Evolutionary conservation across 2,888 invertebrate species (phyloP), one percentile per base, ranked within the genome.

Genomic region (Stenodera caucasica): DNA sequence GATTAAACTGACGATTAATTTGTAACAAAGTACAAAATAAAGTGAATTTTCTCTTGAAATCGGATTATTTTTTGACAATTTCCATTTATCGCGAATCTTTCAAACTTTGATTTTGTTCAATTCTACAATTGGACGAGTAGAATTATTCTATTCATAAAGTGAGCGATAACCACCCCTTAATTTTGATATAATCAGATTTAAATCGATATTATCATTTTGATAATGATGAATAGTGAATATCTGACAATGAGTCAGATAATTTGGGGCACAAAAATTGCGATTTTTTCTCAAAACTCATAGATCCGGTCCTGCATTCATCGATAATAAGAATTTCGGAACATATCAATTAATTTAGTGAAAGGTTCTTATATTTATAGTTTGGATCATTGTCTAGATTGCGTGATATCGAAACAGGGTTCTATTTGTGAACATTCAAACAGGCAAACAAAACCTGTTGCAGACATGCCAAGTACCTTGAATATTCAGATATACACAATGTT

Each of bases 381-480:
- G n/a, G n/a, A 59, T 59, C 55, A 40, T 55, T 45, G 49, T 56
- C 49, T 49, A 50, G 40, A 55, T 54, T 51, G 62, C 58, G 56
- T 58, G 62, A 37, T 35, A 58, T 58, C 53, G 50, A 58, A 51
- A 26, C 5, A 26, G 5, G 40, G 54, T 59, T 55, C 45, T 62
- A 49, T 56, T 63, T 60, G 60, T 55, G 63, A 63, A 57, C 60
- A 60, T 59, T 60, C 60, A 55, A 63, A 63, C 63, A 57, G 55
- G 60, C 60, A 63, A 63, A 60, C 60, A 60, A 45, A 49, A 60
- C 63, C 63, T 60, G 60, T 60, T 63, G 60, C 63, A 60, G 60
- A 40, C 63, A 63, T 54, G 60, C 63, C 49, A 60, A 55, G 54
- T 49, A 53, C 50, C 56, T 61, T 63, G 54, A 60, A 60, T 60